These are phyloP conservation scores for Rousettus leschenaultii DNA, from an alignment of 2,113 vertebrate species.

Conservation along the genomic window DNA sequence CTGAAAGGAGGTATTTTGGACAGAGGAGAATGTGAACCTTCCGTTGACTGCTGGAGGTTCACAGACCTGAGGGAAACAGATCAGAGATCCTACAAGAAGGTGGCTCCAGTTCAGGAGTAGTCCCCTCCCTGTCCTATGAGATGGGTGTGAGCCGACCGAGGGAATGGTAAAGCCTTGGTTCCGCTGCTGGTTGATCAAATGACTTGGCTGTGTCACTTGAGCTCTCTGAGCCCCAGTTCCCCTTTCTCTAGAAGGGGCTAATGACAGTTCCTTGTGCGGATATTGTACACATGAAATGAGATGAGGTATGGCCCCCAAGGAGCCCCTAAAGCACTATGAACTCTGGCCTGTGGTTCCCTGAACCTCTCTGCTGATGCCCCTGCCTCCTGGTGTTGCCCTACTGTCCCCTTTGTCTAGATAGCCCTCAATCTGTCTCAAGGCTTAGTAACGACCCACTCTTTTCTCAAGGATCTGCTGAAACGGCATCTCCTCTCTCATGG, in stretches of 20 bases:
- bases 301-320: neutral
- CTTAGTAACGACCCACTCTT: neutral
- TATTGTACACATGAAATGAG: neutral
- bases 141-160: neutral
- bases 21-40: neutral
- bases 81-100: neutral
- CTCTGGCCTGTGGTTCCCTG: neutral
- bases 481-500: neutral
- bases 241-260: neutral
- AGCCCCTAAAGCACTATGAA: neutral
- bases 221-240: neutral
- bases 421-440: neutral
- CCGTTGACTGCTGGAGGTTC: neutral
- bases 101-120: neutral
- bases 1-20: neutral
- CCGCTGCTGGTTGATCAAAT: neutral
- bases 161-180: neutral
- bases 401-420: neutral
- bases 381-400: neutral
- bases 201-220: neutral
- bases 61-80: neutral
- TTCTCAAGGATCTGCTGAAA: neutral
- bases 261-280: neutral
- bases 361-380: neutral
- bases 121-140: neutral